Evolutionary conservation across 2,888 invertebrate species (phyloP).

Genomic region (Scaptodrosophila latifasciaeformis): DNA sequence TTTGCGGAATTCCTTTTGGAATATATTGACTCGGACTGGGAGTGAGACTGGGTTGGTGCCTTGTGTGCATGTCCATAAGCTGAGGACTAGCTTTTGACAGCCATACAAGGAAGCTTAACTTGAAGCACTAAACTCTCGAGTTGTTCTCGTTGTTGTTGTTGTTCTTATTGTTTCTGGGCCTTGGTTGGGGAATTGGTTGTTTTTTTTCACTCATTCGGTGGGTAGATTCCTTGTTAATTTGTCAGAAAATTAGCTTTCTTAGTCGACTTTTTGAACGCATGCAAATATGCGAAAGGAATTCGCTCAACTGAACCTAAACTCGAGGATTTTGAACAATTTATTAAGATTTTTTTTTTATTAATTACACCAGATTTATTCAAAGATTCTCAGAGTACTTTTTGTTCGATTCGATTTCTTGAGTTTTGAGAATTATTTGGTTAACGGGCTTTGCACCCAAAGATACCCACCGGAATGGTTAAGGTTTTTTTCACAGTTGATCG

Average conservation of each 20-base stretch:
- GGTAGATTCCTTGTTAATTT: slow-evolving; percentile 53
- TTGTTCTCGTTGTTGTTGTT: slow-evolving; percentile 24
- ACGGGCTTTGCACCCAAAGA: no score
- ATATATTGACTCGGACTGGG: slow-evolving; percentile 62
- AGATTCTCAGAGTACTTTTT: no score
- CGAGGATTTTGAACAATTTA: no score
- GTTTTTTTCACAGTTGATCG: no score
- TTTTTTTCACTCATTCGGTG: slow-evolving; percentile 6
- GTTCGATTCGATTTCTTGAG: no score
- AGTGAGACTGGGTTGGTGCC: slow-evolving; percentile 30
- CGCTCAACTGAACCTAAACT: no score
- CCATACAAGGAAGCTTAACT: slow-evolving; percentile 59
- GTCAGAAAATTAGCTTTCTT: slow-evolving; percentile 54
- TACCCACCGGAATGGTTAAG: no score
- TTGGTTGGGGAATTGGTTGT: slow-evolving; percentile 12
- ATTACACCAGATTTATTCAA: no score
- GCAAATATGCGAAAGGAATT: no score
- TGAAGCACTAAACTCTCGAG: slow-evolving; percentile 4
- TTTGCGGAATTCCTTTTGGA: slow-evolving; percentile 70
- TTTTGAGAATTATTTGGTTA: no score
- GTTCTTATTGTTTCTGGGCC: slow-evolving; percentile 21
- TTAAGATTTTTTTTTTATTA: no score
- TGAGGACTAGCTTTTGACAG: slow-evolving; percentile 50
- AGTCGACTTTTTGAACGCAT: slow-evolving; percentile 48
- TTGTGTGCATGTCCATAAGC: slow-evolving; percentile 32